Percentiles rank a stretch among this genome's conserved stretches.
Evolutionary conservation across 2,888 invertebrate species (phyloP).

Genomic region (Caenorhabditis sp.): DNA sequence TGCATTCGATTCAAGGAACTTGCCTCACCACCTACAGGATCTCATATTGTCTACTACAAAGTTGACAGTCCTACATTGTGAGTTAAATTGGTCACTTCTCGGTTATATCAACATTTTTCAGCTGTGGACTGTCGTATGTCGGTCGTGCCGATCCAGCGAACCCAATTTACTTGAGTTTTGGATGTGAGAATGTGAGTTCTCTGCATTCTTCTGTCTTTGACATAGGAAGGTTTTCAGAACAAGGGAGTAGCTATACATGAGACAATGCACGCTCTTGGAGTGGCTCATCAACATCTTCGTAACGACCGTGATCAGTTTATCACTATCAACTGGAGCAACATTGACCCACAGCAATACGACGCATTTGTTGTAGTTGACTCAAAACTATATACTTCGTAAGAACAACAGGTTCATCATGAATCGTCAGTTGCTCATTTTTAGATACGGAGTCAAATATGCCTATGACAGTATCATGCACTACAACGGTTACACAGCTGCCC

Average conservation of each 20-base stretch:
- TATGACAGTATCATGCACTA: constrained; percentile 83
- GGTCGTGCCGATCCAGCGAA: constrained; percentile 80
- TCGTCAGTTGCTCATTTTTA: constrained; percentile 39
- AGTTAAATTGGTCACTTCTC: constrained; percentile 25
- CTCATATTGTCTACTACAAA: constrained; percentile 79
- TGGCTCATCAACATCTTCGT: constrained; percentile 81
- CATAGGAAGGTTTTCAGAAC: constrained; percentile 36
- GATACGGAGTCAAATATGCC: constrained; percentile 77
- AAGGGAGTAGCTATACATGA: constrained; percentile 66
- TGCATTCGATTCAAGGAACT: constrained; percentile 77
- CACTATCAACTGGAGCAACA: constrained; percentile 80
- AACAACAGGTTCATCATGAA: too few relatives aligned
- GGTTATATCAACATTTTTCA: constrained; percentile 52
- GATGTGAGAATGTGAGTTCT: constrained; percentile 78
- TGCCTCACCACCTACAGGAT: constrained; percentile 68
- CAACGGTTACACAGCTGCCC: constrained; percentile 76
- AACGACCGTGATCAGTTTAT: constrained; percentile 78
- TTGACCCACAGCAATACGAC: constrained; percentile 82
- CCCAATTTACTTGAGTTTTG: constrained; percentile 80
- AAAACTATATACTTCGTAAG: constrained; percentile 78
- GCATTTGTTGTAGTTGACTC: constrained; percentile 81
- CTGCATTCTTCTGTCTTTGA: too few relatives aligned
- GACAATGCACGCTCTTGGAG: constrained; percentile 81
- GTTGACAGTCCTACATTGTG: constrained; percentile 78
- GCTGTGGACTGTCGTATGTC: constrained; percentile 82